Base-by-base conservation (phyloP, 2,888 invertebrate genomes). In the Thecocarcelia acutangulata region DNA sequence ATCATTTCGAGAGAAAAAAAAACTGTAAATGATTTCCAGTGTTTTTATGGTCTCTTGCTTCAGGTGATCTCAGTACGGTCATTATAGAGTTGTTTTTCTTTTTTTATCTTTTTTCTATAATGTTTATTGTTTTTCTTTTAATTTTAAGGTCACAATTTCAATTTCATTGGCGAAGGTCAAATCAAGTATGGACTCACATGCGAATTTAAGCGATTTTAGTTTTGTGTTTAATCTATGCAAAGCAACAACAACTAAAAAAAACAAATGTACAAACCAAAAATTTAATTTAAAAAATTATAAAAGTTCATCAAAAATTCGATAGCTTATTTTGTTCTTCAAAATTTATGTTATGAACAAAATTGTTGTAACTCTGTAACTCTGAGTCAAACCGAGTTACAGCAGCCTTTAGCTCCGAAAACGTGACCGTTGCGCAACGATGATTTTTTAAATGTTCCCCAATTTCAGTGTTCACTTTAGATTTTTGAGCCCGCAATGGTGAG, bases 11-110 rank as follows among this genome's bases (percentile, higher is more conserved):
- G 12, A 73, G 28, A 61, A 63, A 48, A 44, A 79, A 63, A 48
- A 74, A 80, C 63, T 69, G 63, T n/a, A 69, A 74, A 80, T 64
- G 64, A 69, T 64, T 80, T 70, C 40, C 3, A 59, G 44, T 40
- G 63, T 24, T 58, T 48, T 54, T 56, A 12, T 50, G 33, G 11
- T 68, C 54, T 64, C 6, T 44, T 40, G 69, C 58, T 52, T 52
- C 37, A 42, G 44, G 63, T 70, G 44, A 21, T 44, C 8, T 21
- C 1, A 37, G 19, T 40, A 13, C 48, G 5, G 58, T 3, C 48
- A 64, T 66, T 64, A 48, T 61, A 37, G 15, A 56, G 46, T 59
- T 76, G 37, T 1, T 70, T 70, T 37, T 28, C 40, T 58, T 59
- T n/a, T 21, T 17, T 19, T 52, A 70, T 50, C 40, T 24, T 15